Conservation (phyloP, 2,888 invertebrate genomes). For the Lasioglossum lativentre region DNA sequence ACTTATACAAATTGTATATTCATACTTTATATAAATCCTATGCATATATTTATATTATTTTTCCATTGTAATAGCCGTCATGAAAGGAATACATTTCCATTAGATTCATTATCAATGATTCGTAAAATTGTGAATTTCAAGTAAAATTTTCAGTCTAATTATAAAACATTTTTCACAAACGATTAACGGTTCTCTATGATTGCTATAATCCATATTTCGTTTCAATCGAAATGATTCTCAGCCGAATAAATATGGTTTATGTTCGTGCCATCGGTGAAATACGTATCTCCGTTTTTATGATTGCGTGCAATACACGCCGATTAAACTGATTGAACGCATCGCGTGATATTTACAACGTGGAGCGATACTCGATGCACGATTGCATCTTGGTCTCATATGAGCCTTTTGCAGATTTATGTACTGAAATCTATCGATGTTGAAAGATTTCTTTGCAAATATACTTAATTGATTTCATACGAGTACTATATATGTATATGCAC, state of each 20-base stretch:
- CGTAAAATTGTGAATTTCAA: not conserved
- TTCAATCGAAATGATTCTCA: not conserved
- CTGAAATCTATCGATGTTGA: not conserved
- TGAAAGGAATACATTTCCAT: not conserved
- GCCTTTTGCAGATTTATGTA: not conserved
- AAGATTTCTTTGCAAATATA: not conserved
- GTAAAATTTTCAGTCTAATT: not conserved
- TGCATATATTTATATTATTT: no score
- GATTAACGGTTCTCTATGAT: not conserved
- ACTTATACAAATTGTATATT: no score
- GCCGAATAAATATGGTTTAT: not conserved
- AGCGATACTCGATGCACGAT: not conserved
- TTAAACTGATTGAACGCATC: not conserved
- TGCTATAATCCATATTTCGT: not conserved
- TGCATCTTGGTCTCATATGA: not conserved
- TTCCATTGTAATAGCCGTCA: not conserved
- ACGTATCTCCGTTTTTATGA: not conserved
- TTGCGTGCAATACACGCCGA: not conserved
- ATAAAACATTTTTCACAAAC: not conserved
- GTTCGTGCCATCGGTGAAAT: not conserved
- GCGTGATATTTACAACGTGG: not conserved
- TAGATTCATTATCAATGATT: not conserved
- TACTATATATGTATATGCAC: no score
- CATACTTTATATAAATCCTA: no score
- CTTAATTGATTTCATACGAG: not conserved